These are phyloP conservation scores for Proteles cristata DNA, from an alignment of 2,113 vertebrate genomes.

Conservation along the genomic window DNA sequence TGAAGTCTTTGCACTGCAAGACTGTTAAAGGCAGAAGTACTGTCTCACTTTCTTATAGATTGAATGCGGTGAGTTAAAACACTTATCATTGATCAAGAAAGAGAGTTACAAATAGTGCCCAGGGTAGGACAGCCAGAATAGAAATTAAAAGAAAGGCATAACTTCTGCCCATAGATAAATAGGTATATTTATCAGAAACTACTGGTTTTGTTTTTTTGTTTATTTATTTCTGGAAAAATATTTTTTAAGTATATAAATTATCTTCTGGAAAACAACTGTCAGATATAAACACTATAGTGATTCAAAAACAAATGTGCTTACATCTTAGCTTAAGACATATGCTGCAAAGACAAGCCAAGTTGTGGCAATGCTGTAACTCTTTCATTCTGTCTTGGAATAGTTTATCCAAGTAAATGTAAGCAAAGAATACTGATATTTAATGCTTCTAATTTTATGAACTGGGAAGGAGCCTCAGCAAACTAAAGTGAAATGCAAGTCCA, in stretches of 20 bases:
- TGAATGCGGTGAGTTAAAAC: background rate
- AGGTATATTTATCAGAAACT: background rate
- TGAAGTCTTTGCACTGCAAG: background rate
- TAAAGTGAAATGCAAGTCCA: background rate
- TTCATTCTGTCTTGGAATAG: slow-evolving; percentile 59
- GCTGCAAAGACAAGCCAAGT: slow-evolving; percentile 68
- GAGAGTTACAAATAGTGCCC: background rate
- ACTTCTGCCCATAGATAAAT: background rate
- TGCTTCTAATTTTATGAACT: slow-evolving; percentile 53
- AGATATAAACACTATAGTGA: background rate
- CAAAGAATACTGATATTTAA: slow-evolving; percentile 47
- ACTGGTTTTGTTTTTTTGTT: background rate
- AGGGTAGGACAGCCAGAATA: background rate
- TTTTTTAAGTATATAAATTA: background rate
- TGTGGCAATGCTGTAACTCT: slow-evolving; percentile 70
- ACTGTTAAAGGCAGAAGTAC: background rate
- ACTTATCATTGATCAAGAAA: background rate
- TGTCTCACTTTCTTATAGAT: background rate
- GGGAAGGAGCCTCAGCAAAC: background rate
- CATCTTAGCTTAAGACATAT: slow-evolving; percentile 64
- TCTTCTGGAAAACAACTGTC: slow-evolving; percentile 51
- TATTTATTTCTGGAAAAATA: background rate
- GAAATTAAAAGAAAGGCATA: background rate
- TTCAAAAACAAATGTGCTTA: slow-evolving; percentile 50
- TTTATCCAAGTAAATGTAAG: slow-evolving; percentile 43